Conservation (phyloP, 2,113 vertebrate genomes). For the Genyomyrus donnyi region DNA sequence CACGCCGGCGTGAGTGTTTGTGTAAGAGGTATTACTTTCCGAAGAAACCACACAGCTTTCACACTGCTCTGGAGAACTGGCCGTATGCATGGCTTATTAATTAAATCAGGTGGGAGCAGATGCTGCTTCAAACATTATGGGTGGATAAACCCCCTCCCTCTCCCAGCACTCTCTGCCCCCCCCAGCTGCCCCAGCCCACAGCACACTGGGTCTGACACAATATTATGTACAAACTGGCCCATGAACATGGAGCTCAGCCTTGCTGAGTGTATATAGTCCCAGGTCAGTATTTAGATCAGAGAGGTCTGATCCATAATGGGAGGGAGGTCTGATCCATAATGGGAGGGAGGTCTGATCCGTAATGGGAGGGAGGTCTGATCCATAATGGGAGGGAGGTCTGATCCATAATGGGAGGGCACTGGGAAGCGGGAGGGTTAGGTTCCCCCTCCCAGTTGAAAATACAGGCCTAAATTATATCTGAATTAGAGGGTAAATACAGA, state of each 20-base stretch:
- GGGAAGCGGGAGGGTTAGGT: not conserved
- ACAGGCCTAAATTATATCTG: not conserved
- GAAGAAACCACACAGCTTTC: not conserved
- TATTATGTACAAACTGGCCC: not conserved
- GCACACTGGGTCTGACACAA: not conserved
- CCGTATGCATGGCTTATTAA: not conserved
- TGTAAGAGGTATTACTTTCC: not conserved
- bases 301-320: not conserved
- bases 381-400: not conserved
- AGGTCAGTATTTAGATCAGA: not conserved
- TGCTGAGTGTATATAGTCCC: not conserved
- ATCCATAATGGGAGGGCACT: not conserved
- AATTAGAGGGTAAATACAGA: not conserved
- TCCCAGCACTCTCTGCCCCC: not conserved
- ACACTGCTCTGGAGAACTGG: not conserved
- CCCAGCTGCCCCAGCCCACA: not conserved
- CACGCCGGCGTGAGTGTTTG: not conserved
- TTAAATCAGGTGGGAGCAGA: not conserved
- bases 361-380: not conserved
- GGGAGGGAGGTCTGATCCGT: not conserved
- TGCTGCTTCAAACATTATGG: not conserved
- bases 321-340: not conserved
- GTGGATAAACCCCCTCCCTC: not conserved
- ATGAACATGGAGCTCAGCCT: not conserved
- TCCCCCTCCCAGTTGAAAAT: not conserved